Conservation (phyloP, 2,113 vertebrate species). For the Neogobius melanostomus region DNA sequence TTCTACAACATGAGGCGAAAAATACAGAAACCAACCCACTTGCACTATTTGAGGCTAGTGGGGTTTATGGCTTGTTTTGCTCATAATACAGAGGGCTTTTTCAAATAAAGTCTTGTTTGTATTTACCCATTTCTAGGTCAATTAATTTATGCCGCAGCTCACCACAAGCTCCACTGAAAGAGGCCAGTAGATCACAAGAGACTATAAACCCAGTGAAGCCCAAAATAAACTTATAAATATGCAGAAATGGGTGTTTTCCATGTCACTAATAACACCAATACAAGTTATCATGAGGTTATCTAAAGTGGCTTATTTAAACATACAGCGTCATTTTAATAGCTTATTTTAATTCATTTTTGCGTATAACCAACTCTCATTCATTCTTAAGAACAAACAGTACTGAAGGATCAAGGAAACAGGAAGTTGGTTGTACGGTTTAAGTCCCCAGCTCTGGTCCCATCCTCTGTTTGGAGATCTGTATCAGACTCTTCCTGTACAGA, state of each 20-base stretch:
- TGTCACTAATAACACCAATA: neutral
- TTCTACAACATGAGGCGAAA: neutral
- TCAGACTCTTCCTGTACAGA: constrained; percentile 65
- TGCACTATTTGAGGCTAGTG: constrained; percentile 2
- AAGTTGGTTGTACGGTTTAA: constrained; percentile 19
- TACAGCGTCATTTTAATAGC: neutral
- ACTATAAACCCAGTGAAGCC: neutral
- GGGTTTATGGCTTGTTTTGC: neutral
- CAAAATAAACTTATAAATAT: constrained; percentile 3
- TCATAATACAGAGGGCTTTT: neutral
- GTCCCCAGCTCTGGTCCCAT: constrained; percentile 47
- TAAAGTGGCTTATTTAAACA: neutral
- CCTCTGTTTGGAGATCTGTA: constrained; percentile 66
- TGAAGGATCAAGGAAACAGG: neutral
- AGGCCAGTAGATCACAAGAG: constrained; percentile 28
- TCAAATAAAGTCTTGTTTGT: constrained; percentile 8
- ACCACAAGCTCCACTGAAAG: constrained; percentile 47
- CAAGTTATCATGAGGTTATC: neutral
- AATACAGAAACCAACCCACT: constrained; percentile 26
- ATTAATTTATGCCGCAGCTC: constrained; percentile 35
- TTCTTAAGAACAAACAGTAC: neutral
- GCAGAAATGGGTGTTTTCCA: neutral
- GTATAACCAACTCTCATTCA: neutral
- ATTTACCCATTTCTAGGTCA: constrained; percentile 27
- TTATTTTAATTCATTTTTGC: too few relatives aligned